Evolutionary conservation across 2,888 invertebrate genomes (phyloP).

Genomic region (Nymphalis polychloros): DNA sequence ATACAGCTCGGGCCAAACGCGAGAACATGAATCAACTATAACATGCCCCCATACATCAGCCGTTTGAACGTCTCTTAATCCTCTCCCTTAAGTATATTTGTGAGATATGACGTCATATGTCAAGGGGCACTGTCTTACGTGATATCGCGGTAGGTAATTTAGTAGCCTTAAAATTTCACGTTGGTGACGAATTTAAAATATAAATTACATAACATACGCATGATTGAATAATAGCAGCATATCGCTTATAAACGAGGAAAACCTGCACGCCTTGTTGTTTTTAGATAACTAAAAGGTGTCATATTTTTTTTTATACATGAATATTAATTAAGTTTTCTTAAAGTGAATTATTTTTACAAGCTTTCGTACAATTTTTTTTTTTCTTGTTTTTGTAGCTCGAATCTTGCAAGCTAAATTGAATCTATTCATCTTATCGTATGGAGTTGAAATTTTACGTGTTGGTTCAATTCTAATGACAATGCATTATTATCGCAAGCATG

Average conservation of each 20-base stretch:
- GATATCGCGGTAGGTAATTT: constrained; percentile 39
- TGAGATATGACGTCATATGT: constrained; percentile 71
- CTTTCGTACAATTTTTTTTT: too few relatives aligned
- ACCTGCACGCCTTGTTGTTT: neutral
- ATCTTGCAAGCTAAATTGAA: too few relatives aligned
- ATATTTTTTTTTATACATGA: too few relatives aligned
- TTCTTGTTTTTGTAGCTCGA: too few relatives aligned
- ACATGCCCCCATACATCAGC: constrained; percentile 62
- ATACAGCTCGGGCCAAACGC: constrained; percentile 44
- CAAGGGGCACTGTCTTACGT: constrained; percentile 49
- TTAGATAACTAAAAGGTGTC: neutral
- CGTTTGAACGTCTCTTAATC: constrained; percentile 65
- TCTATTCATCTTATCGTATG: too few relatives aligned
- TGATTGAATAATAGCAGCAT: neutral
- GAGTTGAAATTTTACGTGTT: too few relatives aligned
- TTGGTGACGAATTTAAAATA: constrained; percentile 29
- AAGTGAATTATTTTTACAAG: too few relatives aligned
- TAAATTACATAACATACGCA: constrained; percentile 6
- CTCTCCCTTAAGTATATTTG: constrained; percentile 62
- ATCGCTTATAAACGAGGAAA: neutral
- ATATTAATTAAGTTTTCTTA: too few relatives aligned
- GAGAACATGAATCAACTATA: constrained; percentile 58
- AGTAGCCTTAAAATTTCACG: constrained; percentile 31
- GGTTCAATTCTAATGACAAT: too few relatives aligned
- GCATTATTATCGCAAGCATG: too few relatives aligned